phyloP scores from a whole-genome alignment of 2,797 vertebrate genomes.

The Takifugu rubripes region DNA sequence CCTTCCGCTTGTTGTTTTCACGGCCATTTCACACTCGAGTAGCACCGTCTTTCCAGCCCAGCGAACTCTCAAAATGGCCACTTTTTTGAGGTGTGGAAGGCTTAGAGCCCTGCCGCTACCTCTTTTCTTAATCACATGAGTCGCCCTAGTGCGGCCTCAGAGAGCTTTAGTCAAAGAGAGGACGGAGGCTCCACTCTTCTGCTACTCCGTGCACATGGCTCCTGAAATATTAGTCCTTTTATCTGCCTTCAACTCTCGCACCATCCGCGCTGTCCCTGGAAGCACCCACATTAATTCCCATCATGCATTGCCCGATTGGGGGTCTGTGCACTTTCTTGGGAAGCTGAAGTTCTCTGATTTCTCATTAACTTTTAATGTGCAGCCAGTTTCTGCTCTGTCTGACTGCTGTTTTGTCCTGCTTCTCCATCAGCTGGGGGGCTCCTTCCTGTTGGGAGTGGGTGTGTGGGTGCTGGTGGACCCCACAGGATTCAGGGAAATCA shows the following conservation, averaged over 20 bases:
- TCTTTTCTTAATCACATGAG: slow-evolving; percentile 68
- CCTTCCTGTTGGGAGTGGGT: slow-evolving; percentile 89
- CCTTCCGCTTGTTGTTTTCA: slow-evolving; percentile 8
- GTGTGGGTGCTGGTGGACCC: slow-evolving; percentile 96
- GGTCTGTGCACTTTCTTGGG: slow-evolving; percentile 1
- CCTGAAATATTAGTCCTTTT: slow-evolving; percentile 29
- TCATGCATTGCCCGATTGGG: slow-evolving; percentile 4
- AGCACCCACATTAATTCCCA: slow-evolving; percentile 21
- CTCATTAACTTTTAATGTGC: slow-evolving; percentile 29
- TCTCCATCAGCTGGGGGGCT: slow-evolving; percentile 84
- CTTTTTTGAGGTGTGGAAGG: background rate
- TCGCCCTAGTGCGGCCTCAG: slow-evolving; percentile 43
- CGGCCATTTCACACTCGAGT: slow-evolving; percentile 14
- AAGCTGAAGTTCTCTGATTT: slow-evolving; percentile 18
- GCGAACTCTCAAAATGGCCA: slow-evolving; percentile 32
- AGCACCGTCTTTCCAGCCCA: slow-evolving; percentile 22
- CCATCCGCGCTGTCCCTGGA: slow-evolving; percentile 11
- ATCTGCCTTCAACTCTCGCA: slow-evolving; percentile 22
- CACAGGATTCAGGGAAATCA: slow-evolving; percentile 91
- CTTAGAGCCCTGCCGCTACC: slow-evolving; percentile 35
- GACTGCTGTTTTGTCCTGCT: slow-evolving; percentile 16
- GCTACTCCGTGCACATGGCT: slow-evolving; percentile 17
- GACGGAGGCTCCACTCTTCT: slow-evolving; percentile 19
- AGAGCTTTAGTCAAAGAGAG: slow-evolving; percentile 46
- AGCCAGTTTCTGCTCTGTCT: slow-evolving; percentile 27